A percentile compares a stretch with the other conserved stretches of the same genome.
Evolutionary conservation across 2,797 vertebrate species (phyloP).

Genomic region (Chaunax sp.): DNA sequence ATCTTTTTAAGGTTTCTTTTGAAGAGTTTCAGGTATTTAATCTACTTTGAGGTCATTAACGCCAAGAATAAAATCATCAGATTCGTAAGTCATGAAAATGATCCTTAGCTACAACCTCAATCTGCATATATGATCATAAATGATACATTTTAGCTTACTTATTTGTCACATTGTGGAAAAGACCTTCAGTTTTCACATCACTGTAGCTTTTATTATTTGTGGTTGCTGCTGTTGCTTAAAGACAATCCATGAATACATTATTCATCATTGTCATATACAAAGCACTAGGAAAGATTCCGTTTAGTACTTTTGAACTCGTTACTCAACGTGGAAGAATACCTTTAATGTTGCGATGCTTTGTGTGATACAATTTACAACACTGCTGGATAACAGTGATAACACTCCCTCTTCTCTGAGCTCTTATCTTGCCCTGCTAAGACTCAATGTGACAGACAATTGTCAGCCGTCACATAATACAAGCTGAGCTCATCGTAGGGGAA

Average conservation of each 20-base stretch:
- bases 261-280: background rate
- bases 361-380: slow-evolving; percentile 20
- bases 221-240: background rate
- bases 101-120: background rate
- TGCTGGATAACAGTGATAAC: slow-evolving; percentile 20
- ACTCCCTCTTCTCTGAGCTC: slow-evolving; percentile 14
- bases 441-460: slow-evolving; percentile 48
- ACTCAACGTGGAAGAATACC: background rate
- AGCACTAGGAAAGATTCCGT: background rate
- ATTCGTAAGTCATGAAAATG: background rate
- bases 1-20: background rate
- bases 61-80: too few relatives aligned
- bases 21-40: too few relatives aligned
- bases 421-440: slow-evolving; percentile 27
- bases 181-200: background rate
- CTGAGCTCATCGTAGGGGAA: slow-evolving; percentile 58
- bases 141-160: background rate
- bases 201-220: background rate
- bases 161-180: background rate
- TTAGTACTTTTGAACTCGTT: slow-evolving; percentile 1
- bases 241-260: slow-evolving; percentile 7
- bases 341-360: background rate
- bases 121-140: too few relatives aligned
- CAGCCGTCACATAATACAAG: slow-evolving; percentile 54
- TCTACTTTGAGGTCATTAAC: too few relatives aligned